A percentile compares a stretch with the other conserved stretches of the same genome.
Conservation (phyloP, 2,888 invertebrate genomes). For the Cantharis rustica region DNA sequence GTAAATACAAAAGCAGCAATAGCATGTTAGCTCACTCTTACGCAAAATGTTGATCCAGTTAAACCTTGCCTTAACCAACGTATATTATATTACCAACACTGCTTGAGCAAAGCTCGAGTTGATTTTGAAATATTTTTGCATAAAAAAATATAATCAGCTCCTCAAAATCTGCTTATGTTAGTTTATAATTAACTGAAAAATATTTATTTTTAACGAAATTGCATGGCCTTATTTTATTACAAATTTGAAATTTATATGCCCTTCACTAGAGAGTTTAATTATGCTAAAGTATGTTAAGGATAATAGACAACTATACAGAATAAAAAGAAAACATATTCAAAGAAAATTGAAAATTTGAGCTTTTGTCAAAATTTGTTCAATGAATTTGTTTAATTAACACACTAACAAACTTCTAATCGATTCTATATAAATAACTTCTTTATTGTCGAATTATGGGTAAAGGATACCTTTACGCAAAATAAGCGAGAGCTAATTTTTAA, state of each 20-base stretch:
- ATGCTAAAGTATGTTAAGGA: neutral
- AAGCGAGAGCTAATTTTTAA: neutral
- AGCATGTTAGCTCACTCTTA: neutral
- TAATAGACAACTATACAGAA: neutral
- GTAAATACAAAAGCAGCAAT: neutral
- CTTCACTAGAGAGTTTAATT: neutral
- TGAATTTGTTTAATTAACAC: neutral
- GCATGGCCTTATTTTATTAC: no score
- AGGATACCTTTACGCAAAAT: neutral
- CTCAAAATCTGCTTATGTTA: neutral
- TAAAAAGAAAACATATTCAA: no score
- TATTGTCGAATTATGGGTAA: neutral
- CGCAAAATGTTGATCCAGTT: neutral
- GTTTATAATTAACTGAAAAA: neutral
- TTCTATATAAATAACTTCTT: neutral
- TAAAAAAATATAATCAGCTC: neutral
- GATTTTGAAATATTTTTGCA: neutral
- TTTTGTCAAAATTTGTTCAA: neutral
- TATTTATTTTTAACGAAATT: neutral
- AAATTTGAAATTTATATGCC: neutral
- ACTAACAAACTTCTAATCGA: neutral
- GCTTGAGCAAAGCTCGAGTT: neutral
- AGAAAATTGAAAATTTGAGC: neutral
- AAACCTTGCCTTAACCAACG: neutral
- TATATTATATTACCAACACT: neutral